Base-by-base conservation (phyloP, 2,888 invertebrate species). In the Himalopsyche kuldschensis region DNA sequence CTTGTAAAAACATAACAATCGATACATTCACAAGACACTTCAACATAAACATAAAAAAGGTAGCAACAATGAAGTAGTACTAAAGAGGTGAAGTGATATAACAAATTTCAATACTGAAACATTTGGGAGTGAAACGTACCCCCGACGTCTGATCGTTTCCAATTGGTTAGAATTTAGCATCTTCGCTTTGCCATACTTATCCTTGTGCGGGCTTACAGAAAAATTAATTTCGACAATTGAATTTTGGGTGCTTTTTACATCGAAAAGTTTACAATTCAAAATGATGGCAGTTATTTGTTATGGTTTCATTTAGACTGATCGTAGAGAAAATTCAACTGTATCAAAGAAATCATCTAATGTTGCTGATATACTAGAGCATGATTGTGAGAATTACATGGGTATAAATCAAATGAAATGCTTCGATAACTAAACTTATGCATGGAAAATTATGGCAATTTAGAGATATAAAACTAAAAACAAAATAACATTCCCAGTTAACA, bases 131-230 rank as follows among this genome's bases (percentile, higher is more conserved):
- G 87, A 87, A 92, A 94, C 94, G 92, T 95, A 95, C 95, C 95
- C 95, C 92, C 93, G 93, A 90, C 93, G 93, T 91, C 93, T 94
- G 92, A 95, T 94, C 90, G 93, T 94, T 92, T 95, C 94, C 92
- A 95, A 94, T 92, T 95, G 95, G 92, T 93, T 93, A 91, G 92
- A 93, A 93, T 93, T 94, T 92, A 95, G 94, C 93, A 94, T 94
- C 94, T 95, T 95, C 91, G 95, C 94, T 92, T 95, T 95, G 91
- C 95, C 95, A 92, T 94, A 94, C 91, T 96, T 96, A 94, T 96
- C 95, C 95, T 96, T 96, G 93, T 96, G 95, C 94, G 93, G 95
- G 95, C 94, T 96, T 96, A 81, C 69, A 47, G 75, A 41, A 83
- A n/a, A 79, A 83, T 83, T 35, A 79, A 79, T 80, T 75, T 83